phyloP scores from a whole-genome alignment of 1,140 invertebrate species.

The Cyphomyrmex costatus region DNA sequence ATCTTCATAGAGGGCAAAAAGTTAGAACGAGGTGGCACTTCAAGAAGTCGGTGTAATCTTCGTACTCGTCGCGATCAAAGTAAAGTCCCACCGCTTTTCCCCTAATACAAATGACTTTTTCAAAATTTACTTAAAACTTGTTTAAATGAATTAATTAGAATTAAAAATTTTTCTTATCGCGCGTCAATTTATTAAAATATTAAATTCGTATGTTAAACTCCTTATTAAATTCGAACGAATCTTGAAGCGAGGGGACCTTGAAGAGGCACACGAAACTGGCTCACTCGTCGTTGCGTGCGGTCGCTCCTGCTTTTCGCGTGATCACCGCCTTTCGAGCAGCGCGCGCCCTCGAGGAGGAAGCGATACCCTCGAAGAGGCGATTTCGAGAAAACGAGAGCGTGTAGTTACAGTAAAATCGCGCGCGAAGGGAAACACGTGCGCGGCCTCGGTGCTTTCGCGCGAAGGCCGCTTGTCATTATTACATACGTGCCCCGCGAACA shows the following conservation, averaged over 20 bases:
- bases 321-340: slow-evolving; percentile 51
- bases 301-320: slow-evolving; percentile 62
- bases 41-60: slow-evolving; percentile 4
- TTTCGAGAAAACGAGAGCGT: slow-evolving; percentile 53
- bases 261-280: slow-evolving; percentile 43
- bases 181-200: not conserved
- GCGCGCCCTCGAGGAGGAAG: slow-evolving; percentile 57
- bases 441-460: slow-evolving; percentile 53
- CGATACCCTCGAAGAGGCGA: slow-evolving; percentile 54
- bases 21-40: slow-evolving; percentile 2
- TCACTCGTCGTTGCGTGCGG: slow-evolving; percentile 49
- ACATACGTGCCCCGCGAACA: slow-evolving; percentile 29
- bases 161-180: not conserved
- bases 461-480: slow-evolving; percentile 54
- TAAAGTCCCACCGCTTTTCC: not conserved
- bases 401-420: slow-evolving; percentile 21
- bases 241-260: slow-evolving; percentile 24
- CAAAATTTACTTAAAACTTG: not conserved
- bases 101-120: not conserved
- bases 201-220: not conserved
- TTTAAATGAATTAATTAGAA: not conserved
- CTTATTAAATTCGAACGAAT: slow-evolving; percentile 12
- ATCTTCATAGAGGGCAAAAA: slow-evolving; percentile 31
- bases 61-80: slow-evolving; percentile 11
- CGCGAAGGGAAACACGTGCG: slow-evolving; percentile 51